These are phyloP conservation scores for Phyto melanocephala DNA, from an alignment of 2,888 invertebrate species.

Conservation along the genomic window DNA sequence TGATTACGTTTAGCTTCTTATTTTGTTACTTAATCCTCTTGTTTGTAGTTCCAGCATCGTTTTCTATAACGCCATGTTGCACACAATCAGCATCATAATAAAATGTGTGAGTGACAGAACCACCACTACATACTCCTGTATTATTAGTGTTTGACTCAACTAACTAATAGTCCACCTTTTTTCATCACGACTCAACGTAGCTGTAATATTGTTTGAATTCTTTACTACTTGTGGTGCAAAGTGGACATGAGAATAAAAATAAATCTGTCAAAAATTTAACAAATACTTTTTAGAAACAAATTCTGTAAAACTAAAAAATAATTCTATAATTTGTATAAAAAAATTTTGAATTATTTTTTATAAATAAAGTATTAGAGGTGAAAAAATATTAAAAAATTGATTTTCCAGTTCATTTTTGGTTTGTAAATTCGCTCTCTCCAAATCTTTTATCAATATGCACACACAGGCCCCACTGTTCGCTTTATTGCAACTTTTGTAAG, in stretches of 20 bases:
- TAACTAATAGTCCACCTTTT: neutral
- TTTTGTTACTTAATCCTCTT: conserved; percentile 63
- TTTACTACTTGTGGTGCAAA: conserved; percentile 6
- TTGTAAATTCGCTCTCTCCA: too few species aligned
- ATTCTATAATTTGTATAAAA: too few species aligned
- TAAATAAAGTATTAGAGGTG: too few species aligned
- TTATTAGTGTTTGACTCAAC: neutral
- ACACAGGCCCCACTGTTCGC: conserved; percentile 16
- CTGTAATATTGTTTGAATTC: conserved; percentile 23
- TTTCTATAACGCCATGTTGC: conserved; percentile 54
- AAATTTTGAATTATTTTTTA: too few species aligned
- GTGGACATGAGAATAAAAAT: neutral
- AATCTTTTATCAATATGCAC: too few species aligned
- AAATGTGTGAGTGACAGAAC: conserved; percentile 34
- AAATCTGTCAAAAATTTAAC: too few species aligned
- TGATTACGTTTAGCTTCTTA: conserved; percentile 64
- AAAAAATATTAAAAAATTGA: too few species aligned
- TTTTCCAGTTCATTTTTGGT: too few species aligned
- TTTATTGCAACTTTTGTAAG: conserved; percentile 34
- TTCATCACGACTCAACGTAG: neutral
- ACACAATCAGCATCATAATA: conserved; percentile 53
- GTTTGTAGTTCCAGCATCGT: conserved; percentile 60
- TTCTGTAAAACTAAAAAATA: too few species aligned
- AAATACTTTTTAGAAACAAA: too few species aligned
- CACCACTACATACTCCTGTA: conserved; percentile 8